phyloP scores from a whole-genome alignment of 2,113 vertebrate species.

The Caloenas nicobarica region DNA sequence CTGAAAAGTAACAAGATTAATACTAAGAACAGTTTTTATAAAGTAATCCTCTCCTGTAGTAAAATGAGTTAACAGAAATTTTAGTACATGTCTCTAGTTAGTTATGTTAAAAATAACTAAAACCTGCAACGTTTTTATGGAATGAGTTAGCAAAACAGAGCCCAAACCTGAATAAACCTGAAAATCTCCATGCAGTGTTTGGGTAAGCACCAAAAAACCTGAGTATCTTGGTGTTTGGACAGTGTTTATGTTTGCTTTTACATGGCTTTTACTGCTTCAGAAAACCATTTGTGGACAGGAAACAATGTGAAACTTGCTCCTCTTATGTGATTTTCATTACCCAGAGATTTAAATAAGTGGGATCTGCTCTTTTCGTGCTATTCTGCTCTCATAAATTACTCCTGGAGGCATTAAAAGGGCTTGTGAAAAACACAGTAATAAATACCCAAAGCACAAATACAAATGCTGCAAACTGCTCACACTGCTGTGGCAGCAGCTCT shows the following conservation, averaged over 20 bases:
- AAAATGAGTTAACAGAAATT: background rate
- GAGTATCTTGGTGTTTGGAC: background rate
- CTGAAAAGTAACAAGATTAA: conserved; percentile 14
- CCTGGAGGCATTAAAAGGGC: conserved; percentile 48
- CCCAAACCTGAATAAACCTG: background rate
- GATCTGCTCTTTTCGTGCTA: background rate
- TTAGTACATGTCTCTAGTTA: background rate
- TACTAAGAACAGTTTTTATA: background rate
- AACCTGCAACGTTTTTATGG: background rate
- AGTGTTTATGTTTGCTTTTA: conserved; percentile 32
- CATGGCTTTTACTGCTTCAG: conserved; percentile 8
- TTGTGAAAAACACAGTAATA: conserved; percentile 39
- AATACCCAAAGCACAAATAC: conserved; percentile 34
- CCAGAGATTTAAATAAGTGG: conserved; percentile 16
- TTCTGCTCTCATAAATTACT: conserved; percentile 53
- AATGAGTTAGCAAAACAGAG: background rate
- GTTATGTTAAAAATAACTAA: background rate
- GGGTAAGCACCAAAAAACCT: background rate
- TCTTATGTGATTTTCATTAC: conserved; percentile 26
- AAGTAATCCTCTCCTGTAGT: background rate
- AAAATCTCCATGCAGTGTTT: background rate
- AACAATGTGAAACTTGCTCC: conserved; percentile 20
- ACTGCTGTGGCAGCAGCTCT: conserved; percentile 29
- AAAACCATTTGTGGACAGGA: conserved; percentile 8
- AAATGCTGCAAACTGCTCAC: background rate